Percentiles rank a stretch among this genome's conserved stretches.
These are phyloP conservation scores for Muscidifurax raptorellus DNA, from an alignment of 1,140 invertebrate genomes.

Conservation along the genomic window DNA sequence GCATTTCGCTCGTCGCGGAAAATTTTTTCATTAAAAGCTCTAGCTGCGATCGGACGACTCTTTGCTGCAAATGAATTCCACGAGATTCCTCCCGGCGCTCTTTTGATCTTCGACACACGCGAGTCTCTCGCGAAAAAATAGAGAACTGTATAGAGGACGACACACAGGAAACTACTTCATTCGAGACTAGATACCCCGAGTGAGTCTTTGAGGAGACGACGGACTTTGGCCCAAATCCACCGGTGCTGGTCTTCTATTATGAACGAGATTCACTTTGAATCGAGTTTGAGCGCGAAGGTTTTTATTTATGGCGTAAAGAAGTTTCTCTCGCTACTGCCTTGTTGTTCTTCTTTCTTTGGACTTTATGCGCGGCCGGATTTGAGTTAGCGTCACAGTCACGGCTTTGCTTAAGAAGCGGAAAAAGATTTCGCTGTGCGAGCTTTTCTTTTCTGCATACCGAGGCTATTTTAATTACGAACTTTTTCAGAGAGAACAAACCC, in stretches of 20 bases:
- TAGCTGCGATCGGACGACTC: background rate
- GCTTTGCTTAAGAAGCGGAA: too few species aligned
- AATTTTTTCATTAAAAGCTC: background rate
- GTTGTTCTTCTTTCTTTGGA: too few species aligned
- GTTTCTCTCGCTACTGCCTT: too few species aligned
- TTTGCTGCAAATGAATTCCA: constrained; percentile 4
- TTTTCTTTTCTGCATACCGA: too few species aligned
- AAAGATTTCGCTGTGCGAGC: too few species aligned
- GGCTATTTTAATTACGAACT: too few species aligned
- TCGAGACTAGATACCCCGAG: background rate
- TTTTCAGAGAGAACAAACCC: too few species aligned
- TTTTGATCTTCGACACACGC: constrained; percentile 7
- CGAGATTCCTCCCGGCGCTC: background rate
- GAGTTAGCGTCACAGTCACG: too few species aligned
- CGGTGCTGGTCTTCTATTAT: background rate
- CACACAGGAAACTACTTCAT: constrained; percentile 2
- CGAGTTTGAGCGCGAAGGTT: too few species aligned
- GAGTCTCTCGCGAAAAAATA: background rate
- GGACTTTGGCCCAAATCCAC: background rate
- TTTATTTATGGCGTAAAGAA: too few species aligned
- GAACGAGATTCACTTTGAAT: too few species aligned
- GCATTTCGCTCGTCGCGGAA: background rate
- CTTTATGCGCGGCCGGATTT: too few species aligned
- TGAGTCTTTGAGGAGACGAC: background rate
- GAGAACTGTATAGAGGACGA: background rate